Conservation (phyloP, 2,797 vertebrate genomes). For the Diplodus sargus region DNA sequence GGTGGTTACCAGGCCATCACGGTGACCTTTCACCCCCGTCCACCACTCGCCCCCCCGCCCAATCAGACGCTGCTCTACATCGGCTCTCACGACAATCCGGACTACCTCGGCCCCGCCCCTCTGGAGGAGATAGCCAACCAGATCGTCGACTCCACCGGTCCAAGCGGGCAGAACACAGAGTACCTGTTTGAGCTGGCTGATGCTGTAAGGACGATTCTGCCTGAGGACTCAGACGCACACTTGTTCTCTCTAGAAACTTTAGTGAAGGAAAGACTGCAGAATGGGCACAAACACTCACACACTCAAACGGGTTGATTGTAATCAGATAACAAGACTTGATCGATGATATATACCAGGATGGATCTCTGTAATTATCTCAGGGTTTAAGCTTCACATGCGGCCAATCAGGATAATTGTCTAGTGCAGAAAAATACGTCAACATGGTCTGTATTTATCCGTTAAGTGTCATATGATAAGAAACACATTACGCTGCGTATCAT, state of each 20-base stretch:
- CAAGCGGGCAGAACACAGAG: conserved; percentile 94
- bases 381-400: conserved; percentile 26
- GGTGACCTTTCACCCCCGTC: conserved; percentile 89
- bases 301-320: conserved; percentile 12
- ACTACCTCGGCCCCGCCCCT: conserved; percentile 97
- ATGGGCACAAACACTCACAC: conserved; percentile 31
- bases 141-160: conserved; percentile 90
- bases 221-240: conserved; percentile 93
- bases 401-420: conserved; percentile 16
- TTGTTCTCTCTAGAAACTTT: conserved; percentile 94
- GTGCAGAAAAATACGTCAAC: conserved; percentile 11
- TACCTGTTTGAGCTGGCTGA: conserved; percentile 96
- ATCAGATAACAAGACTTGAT: conserved; percentile 4
- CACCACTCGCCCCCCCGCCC: conserved; percentile 65
- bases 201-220: conserved; percentile 90
- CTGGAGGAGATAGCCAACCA: conserved; percentile 95
- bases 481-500: background rate
- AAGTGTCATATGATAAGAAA: background rate
- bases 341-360: background rate
- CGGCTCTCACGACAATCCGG: conserved; percentile 92
- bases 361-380: conserved; percentile 53
- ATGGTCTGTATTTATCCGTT: conserved; percentile 9
- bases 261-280: conserved; percentile 85
- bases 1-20: conserved; percentile 92
- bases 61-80: conserved; percentile 92